Base-by-base conservation (phyloP, 2,888 invertebrate genomes). In the Drosophila barbarae region DNA sequence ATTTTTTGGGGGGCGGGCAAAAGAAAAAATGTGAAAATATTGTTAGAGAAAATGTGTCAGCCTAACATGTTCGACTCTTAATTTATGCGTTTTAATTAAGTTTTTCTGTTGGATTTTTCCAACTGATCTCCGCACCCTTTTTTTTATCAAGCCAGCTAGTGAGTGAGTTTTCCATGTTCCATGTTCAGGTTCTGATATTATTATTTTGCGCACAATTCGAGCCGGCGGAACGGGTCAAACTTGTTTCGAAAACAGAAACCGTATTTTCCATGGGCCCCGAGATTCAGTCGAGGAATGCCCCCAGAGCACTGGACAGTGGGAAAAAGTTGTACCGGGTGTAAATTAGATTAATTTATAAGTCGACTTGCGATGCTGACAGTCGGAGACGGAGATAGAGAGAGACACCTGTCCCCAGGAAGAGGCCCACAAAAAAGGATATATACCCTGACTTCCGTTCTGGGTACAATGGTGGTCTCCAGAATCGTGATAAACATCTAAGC, bases 1-100 rank as follows among this genome's bases (percentile, higher is more conserved):
- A 63, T 58, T 58, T 58, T 56, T 41, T 8, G 15, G 56, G 46
- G 34, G 61, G 26, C 21, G 23, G 13, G 8, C 2, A 23, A 26
- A 26, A 69, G n/a, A 13, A 72, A 80, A 77, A 74, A 23, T 68
- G 51, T 51, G 53, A 28, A 64, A 67, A 68, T 70, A 67, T 51
- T 50, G 46, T 39, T n/a, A 12, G 13, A 34, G 34, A 71, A 71
- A 73, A 80, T 75, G 81, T 77, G 81, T 77, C 79, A 72, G 80
- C 75, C 82, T 76, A 84, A 84, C 82, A 66, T 79, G 79, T 72
- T 49, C 38, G 52, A 10, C 39, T 35, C 21, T 21, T 81, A 74
- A 79, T 79, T 79, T 79, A 79, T 79, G 79, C 23, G 68, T 79
- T 79, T 79, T 79, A 79, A 79, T 79, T 79, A 79, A 82, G 77